Conservation (phyloP, 2,888 invertebrate species). For the Creontiades dilutus region DNA sequence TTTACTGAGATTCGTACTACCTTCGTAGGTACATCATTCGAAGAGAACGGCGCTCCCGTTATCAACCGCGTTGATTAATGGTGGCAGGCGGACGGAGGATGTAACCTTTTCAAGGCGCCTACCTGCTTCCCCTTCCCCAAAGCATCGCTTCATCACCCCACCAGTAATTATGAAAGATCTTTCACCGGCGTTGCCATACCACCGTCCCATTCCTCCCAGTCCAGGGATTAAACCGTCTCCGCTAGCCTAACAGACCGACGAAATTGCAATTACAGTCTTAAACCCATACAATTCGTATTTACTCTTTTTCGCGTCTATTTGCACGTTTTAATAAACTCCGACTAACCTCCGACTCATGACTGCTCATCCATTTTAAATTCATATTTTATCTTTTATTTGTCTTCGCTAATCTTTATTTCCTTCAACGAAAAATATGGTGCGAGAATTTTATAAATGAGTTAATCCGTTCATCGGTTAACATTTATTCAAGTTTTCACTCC, state of each 20-base stretch:
- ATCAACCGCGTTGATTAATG: constrained; percentile 45
- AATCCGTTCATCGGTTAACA: too few relatives aligned
- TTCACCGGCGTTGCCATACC: constrained; percentile 18
- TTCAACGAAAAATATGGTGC: too few relatives aligned
- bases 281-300: background rate
- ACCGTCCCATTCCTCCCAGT: background rate
- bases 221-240: constrained; percentile 9
- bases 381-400: background rate
- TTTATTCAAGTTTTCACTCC: too few relatives aligned
- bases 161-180: constrained; percentile 53
- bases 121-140: constrained; percentile 18
- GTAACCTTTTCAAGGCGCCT: constrained; percentile 40
- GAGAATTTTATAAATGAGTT: too few relatives aligned
- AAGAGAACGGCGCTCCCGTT: constrained; percentile 17
- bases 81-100: background rate
- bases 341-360: background rate
- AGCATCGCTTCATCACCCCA: constrained; percentile 43
- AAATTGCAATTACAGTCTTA: background rate
- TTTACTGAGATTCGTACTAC: background rate
- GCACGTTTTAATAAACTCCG: background rate
- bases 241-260: background rate
- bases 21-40: background rate
- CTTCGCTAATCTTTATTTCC: background rate
- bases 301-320: background rate
- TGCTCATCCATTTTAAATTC: background rate